phyloP scores from a whole-genome alignment of 2,797 vertebrate species.

The Pantherophis alleghaniensis region DNA sequence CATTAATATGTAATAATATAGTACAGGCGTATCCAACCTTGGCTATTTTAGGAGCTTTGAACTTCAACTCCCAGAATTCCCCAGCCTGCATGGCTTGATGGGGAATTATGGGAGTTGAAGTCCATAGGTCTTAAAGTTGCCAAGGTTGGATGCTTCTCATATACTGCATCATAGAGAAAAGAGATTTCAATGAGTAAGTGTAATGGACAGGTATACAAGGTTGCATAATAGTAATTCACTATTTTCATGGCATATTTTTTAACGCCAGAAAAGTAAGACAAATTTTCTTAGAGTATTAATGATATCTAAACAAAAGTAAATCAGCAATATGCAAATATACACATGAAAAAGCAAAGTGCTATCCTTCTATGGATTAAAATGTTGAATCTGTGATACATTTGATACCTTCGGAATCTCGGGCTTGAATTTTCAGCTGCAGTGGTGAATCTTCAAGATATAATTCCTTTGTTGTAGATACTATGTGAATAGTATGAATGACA shows the following conservation, averaged over 20 bases:
- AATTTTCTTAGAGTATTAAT: background rate
- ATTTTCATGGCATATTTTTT: background rate
- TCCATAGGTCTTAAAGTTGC: background rate
- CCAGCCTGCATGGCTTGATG: too few relatives aligned
- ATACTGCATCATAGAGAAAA: background rate
- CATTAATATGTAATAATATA: background rate
- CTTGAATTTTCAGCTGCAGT: slow-evolving; percentile 86
- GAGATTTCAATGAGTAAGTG: background rate
- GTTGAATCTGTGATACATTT: background rate
- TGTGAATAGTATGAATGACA: slow-evolving; percentile 86
- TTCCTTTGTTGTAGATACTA: slow-evolving; percentile 93
- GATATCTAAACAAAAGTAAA: slow-evolving; percentile 4
- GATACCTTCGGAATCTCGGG: slow-evolving; percentile 92
- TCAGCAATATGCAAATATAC: background rate
- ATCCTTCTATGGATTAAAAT: background rate
- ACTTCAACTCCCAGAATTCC: background rate
- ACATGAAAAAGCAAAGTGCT: background rate
- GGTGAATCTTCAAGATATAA: slow-evolving; percentile 95
- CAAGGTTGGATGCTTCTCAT: background rate
- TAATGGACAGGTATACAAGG: background rate
- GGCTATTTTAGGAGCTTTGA: background rate
- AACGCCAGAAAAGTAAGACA: slow-evolving; percentile 11
- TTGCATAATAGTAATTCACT: slow-evolving; percentile 21
- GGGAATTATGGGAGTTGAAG: background rate
- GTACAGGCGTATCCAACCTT: background rate